Evolutionary conservation across 2,113 vertebrate genomes (phyloP).

Genomic region (Prunella himalayana): DNA sequence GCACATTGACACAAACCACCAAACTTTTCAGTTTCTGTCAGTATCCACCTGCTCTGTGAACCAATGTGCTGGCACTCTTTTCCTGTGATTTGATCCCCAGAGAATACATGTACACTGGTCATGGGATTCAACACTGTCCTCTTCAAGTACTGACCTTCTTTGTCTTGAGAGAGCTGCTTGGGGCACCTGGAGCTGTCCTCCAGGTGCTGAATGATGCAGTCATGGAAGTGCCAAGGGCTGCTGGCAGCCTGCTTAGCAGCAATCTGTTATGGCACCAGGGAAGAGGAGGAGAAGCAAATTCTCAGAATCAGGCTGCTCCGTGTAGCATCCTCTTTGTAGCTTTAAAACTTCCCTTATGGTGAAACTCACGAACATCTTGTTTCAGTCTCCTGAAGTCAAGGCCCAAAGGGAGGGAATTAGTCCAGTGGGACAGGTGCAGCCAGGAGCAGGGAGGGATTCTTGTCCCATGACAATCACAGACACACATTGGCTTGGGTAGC

Average conservation of each 20-base stretch:
- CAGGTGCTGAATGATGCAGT: accelerated
- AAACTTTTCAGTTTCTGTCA: not conserved
- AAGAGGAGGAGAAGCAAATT: not conserved
- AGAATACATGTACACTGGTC: accelerated
- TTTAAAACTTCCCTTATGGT: not conserved
- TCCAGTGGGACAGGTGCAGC: not conserved
- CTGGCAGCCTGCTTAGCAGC: not conserved
- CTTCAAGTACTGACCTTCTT: not conserved
- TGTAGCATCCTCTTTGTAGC: not conserved
- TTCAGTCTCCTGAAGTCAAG: not conserved
- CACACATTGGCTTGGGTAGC: accelerated
- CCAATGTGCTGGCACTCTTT: not conserved
- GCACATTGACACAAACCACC: not conserved
- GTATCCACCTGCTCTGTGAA: not conserved
- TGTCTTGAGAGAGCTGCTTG: not conserved
- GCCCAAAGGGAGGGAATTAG: not conserved
- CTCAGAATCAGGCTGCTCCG: not conserved
- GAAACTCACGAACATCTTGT: not conserved
- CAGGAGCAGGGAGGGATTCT: not conserved
- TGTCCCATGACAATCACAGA: not conserved
- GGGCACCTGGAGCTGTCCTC: not conserved
- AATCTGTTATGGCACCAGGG: not conserved
- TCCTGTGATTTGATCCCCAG: not conserved
- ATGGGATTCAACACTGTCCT: not conserved
- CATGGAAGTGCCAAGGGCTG: not conserved